Evolutionary conservation across 2,797 vertebrate species (phyloP), one percentile per base, ranked within the genome.

Genomic region (Lycodopsis pacificus): DNA sequence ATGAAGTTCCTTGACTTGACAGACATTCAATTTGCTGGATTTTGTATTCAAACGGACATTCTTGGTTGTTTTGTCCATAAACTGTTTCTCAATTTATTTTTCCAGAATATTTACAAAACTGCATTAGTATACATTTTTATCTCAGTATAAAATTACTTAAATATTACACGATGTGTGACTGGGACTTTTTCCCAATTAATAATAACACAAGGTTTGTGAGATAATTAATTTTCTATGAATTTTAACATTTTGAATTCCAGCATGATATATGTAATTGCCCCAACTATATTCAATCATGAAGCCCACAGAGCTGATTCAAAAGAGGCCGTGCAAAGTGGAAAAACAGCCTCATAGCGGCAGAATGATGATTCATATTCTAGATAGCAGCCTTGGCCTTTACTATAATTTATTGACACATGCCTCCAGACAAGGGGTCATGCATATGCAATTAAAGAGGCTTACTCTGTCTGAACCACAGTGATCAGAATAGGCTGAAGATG

Each of bases 391-490:
- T 83, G 83, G 79, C 84, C 85, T 88, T 88, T 89, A 69, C 79
- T 83, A 63, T 82, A 86, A 90, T 86, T 59, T 89, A 90, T 88
- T 86, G 83, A 86, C 83, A 86, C 84, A 80, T 89, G 89, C 87
- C 83, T 88, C 78, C 77, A 91, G 88, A 91, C 79, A 82, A 88
- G 84, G 77, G 85, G 83, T 84, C 85, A 80, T 85, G 76, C 84
- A 93, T 88, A 88, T 84, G 85, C 87, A 90, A 92, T 90, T 88
- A 93, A 83, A 86, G 74, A 70, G 56, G 74, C 69, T 79, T 76
- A 85, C 81, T 87, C 77, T 68, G 73, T 82, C 66, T 65, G 73
- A 88, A 86, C 48, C 59, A 53, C 25, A 17, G 75, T 15, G 69
- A 81, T 82, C 56, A 46, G 65, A 80, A 76, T 38, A 46, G 71